Conservation (phyloP, 2,888 invertebrate genomes). For the Cotesia congregata region DNA sequence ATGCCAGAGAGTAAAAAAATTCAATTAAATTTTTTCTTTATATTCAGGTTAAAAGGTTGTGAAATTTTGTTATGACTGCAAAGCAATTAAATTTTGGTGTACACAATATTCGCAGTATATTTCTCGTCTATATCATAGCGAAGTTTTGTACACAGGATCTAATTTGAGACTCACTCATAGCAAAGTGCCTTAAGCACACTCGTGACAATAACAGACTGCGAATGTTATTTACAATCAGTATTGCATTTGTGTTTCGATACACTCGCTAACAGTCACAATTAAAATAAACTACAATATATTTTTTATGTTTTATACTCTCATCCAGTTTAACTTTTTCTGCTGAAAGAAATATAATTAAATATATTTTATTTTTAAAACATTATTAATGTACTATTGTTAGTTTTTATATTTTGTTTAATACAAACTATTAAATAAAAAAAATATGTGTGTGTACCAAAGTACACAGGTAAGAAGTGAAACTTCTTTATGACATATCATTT, state of each 20-base stretch:
- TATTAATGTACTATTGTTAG: no score
- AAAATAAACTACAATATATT: background rate
- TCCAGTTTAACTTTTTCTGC: no score
- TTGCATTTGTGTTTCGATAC: constrained; percentile 2
- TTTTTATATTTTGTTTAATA: no score
- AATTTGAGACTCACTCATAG: constrained; percentile 42
- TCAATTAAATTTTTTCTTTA: constrained; percentile 13
- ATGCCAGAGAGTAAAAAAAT: background rate
- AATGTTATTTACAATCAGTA: constrained; percentile 19
- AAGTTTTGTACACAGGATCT: constrained; percentile 24
- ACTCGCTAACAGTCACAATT: background rate
- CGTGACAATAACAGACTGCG: constrained; percentile 18
- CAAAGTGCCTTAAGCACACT: constrained; percentile 38
- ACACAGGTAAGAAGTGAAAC: no score
- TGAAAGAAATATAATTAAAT: no score
- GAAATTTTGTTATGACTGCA: constrained; percentile 4
- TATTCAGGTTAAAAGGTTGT: constrained; percentile 12
- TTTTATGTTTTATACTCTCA: no score
- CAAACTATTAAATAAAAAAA: no score
- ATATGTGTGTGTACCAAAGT: no score
- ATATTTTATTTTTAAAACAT: background rate
- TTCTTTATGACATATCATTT: no score
- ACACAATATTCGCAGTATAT: constrained; percentile 12
- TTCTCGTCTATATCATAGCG: background rate
- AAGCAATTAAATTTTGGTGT: background rate